Conservation (phyloP, 1,140 invertebrate species). For the Bilobella aurantiaca region DNA sequence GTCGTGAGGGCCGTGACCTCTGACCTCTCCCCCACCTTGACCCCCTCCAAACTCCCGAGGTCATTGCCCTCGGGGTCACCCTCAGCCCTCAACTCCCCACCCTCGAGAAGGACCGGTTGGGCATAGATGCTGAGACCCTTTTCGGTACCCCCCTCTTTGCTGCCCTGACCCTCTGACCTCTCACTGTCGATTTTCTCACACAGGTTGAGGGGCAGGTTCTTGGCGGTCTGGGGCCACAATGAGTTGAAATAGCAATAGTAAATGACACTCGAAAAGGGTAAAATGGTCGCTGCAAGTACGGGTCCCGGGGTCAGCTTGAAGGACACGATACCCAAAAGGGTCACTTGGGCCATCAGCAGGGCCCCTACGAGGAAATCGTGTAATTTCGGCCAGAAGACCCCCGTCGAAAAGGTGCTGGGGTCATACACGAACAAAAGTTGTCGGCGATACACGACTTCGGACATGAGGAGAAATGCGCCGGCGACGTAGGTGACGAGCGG, state of each 20-base stretch:
- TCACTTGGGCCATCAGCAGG: background rate
- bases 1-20: no score
- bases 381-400: background rate
- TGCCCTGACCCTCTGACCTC: background rate
- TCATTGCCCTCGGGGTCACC: no score
- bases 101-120: background rate
- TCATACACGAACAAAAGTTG: slow-evolving; percentile 9
- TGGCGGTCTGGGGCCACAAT: background rate
- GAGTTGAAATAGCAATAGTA: background rate
- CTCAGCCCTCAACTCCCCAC: no score
- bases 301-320: background rate
- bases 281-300: background rate
- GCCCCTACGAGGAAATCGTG: slow-evolving; percentile 3
- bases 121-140: no score
- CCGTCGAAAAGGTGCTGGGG: background rate
- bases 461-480: background rate
- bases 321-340: background rate
- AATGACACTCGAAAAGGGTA: background rate
- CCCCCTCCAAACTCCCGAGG: no score
- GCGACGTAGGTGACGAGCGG: slow-evolving; percentile 1
- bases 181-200: background rate
- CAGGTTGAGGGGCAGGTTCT: background rate
- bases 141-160: background rate
- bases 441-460: background rate
- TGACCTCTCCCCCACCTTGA: no score